Evolutionary conservation across 2,113 vertebrate species (phyloP).

Genomic region (Delphinapterus leucas): DNA sequence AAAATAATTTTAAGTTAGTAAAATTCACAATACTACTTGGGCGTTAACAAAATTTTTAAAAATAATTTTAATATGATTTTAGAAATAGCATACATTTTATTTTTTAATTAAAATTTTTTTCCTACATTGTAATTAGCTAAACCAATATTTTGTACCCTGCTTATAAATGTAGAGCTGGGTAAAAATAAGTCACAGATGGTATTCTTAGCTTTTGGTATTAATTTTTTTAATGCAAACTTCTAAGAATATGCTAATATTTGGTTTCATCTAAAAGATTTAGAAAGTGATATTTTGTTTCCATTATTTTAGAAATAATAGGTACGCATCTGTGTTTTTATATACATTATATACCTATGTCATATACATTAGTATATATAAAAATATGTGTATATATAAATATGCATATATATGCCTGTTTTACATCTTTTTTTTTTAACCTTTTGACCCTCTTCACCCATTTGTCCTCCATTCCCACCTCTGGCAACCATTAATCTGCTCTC

Average conservation of each 20-base stretch:
- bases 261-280: background rate
- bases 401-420: background rate
- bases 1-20: background rate
- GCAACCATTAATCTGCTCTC: no score
- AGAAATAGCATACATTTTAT: background rate
- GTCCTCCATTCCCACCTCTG: no score
- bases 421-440: background rate
- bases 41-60: background rate
- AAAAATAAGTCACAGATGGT: constrained; percentile 69
- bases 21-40: background rate
- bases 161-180: constrained; percentile 58
- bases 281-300: background rate
- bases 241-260: background rate
- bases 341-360: background rate
- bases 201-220: constrained; percentile 61
- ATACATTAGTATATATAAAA: no score
- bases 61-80: background rate
- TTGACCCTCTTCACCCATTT: no score
- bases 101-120: no score
- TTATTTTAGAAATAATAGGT: background rate
- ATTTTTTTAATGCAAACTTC: background rate
- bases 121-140: constrained; percentile 59
- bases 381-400: no score
- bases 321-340: background rate
- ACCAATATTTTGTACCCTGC: constrained; percentile 49